Conservation (phyloP, 2,797 vertebrate species). For the Epinephelus malabaricus region DNA sequence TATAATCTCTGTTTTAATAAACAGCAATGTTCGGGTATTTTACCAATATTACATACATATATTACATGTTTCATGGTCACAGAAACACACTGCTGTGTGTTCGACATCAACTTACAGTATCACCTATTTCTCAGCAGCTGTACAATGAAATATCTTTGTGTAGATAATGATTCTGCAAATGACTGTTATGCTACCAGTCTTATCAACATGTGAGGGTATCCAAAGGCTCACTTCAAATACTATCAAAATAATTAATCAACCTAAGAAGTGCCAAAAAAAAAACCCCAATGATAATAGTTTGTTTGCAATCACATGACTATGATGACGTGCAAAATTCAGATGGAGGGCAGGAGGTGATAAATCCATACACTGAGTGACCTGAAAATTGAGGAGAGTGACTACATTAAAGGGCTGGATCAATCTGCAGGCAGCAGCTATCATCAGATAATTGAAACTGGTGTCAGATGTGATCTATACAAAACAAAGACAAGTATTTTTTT, state of each 20-base stretch:
- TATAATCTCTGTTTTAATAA: conserved; percentile 7
- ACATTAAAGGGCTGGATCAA: too few relatives aligned
- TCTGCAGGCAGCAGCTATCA: too few relatives aligned
- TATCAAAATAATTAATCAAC: neutral
- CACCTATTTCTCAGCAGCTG: neutral
- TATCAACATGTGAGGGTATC: neutral
- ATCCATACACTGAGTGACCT: too few relatives aligned
- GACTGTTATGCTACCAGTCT: neutral
- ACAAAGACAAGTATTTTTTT: too few relatives aligned
- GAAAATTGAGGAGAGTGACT: too few relatives aligned
- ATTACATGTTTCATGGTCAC: neutral
- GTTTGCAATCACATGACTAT: too few relatives aligned
- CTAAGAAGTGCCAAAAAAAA: neutral
- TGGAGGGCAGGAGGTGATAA: too few relatives aligned
- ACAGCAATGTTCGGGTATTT: conserved; percentile 10
- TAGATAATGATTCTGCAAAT: conserved; percentile 12
- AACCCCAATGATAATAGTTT: too few relatives aligned
- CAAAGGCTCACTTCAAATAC: neutral
- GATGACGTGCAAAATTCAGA: too few relatives aligned
- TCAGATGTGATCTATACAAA: too few relatives aligned
- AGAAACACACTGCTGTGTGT: neutral
- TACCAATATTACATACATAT: neutral
- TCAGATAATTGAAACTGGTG: too few relatives aligned
- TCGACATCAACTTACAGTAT: neutral
- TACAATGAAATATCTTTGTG: neutral